phyloP scores from a whole-genome alignment of 64 coral and sea anemone species.

The Stichodactyla mertensii region DNA sequence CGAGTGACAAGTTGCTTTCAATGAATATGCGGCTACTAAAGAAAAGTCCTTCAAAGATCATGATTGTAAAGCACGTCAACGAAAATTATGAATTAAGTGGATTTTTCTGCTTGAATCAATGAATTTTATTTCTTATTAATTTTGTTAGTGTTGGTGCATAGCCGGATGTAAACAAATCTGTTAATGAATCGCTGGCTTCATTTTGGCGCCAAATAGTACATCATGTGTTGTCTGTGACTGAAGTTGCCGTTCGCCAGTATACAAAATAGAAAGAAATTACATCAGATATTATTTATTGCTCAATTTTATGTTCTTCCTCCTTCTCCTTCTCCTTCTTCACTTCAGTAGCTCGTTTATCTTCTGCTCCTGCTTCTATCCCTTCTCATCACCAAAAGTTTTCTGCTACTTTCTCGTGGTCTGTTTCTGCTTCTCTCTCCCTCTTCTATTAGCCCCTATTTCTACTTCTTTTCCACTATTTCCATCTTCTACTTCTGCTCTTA shows the following conservation, averaged over 20 bases:
- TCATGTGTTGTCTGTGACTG: too few species aligned
- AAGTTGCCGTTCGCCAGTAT: too few species aligned
- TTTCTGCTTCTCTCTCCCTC: background rate
- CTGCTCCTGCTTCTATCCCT: too few species aligned
- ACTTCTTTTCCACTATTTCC: background rate
- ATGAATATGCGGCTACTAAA: too few species aligned
- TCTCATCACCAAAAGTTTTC: too few species aligned
- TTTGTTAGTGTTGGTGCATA: background rate
- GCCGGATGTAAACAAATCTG: background rate
- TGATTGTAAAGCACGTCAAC: too few species aligned
- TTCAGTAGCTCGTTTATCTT: background rate
- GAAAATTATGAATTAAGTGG: background rate
- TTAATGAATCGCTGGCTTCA: background rate
- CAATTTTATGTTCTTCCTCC: too few species aligned
- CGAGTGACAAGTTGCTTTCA: too few species aligned
- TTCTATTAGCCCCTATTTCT: background rate
- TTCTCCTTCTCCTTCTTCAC: background rate
- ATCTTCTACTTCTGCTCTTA: background rate
- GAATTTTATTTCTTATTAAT: background rate
- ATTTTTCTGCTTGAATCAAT: background rate
- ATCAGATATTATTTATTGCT: background rate
- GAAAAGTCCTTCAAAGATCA: too few species aligned
- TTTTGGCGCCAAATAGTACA: conserved; percentile 2
- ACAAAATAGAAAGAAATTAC: too few species aligned
- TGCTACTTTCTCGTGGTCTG: too few species aligned